Evolutionary conservation across 2,888 invertebrate genomes (phyloP).

Genomic region (Drosophila colorata): DNA sequence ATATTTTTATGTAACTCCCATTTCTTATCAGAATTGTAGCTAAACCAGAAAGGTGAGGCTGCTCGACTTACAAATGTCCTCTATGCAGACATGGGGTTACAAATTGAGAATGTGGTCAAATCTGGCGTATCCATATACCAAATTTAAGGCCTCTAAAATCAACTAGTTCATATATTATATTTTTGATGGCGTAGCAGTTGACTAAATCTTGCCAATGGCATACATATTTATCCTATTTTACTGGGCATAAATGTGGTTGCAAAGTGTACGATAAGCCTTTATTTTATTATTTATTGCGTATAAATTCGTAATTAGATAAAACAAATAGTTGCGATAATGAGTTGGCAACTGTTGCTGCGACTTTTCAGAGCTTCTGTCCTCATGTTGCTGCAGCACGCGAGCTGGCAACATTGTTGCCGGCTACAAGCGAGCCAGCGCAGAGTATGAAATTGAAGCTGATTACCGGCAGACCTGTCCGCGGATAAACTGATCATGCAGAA

Average conservation of each 20-base stretch:
- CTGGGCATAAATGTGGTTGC: neutral
- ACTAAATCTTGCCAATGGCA: no score
- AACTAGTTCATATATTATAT: no score
- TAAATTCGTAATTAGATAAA: neutral
- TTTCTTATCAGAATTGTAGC: no score
- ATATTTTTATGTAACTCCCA: no score
- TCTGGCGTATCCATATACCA: no score
- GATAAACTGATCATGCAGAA: constrained; percentile 33
- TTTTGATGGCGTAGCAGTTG: no score
- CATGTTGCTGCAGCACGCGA: constrained; percentile 12
- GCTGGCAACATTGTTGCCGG: constrained; percentile 34
- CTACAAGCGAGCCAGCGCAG: neutral
- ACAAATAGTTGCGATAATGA: neutral
- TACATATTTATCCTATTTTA: neutral
- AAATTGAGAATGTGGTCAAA: no score
- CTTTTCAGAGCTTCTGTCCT: constrained; percentile 16
- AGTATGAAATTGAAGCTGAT: constrained; percentile 27
- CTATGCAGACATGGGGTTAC: no score
- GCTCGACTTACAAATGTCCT: no score
- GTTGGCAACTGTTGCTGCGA: neutral
- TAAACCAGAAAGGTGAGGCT: no score
- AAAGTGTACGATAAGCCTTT: neutral
- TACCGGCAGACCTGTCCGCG: constrained; percentile 33
- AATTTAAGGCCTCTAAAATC: no score
- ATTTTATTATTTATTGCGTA: neutral